Evolutionary conservation across 2,797 vertebrate genomes (phyloP).

Genomic region (Phoeniculus purpureus): DNA sequence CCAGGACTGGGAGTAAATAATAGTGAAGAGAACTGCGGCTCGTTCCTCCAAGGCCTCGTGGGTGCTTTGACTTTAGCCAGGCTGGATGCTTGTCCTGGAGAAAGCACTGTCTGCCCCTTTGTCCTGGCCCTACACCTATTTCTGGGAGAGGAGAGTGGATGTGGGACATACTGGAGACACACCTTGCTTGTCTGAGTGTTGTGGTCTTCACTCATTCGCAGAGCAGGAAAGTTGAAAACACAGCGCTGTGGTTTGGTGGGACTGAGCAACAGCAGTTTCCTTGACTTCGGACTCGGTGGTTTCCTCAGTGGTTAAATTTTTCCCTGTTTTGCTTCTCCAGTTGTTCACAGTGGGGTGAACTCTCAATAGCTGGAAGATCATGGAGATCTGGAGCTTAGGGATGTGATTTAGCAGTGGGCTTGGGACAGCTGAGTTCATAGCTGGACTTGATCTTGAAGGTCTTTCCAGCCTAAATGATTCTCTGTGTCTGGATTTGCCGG

Average conservation of each 20-base stretch:
- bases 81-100: background rate
- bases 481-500: too few species aligned
- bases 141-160: background rate
- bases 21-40: background rate
- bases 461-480: too few species aligned
- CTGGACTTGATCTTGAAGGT: too few species aligned
- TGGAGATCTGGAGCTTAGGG: background rate
- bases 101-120: background rate
- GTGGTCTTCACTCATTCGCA: fast-evolving
- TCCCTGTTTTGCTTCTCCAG: background rate
- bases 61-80: background rate
- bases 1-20: background rate
- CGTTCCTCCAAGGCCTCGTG: background rate
- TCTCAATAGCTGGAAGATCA: too few species aligned
- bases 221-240: background rate
- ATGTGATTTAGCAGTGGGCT: too few species aligned
- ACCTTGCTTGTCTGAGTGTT: too few species aligned
- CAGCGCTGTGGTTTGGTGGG: background rate
- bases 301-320: background rate
- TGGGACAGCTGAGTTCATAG: too few species aligned
- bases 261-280: background rate
- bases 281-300: background rate
- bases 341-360: background rate
- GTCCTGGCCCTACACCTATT: background rate
- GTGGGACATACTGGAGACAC: background rate